phyloP scores from a whole-genome alignment of 2,797 vertebrate species.

The Alfaro cultratus region DNA sequence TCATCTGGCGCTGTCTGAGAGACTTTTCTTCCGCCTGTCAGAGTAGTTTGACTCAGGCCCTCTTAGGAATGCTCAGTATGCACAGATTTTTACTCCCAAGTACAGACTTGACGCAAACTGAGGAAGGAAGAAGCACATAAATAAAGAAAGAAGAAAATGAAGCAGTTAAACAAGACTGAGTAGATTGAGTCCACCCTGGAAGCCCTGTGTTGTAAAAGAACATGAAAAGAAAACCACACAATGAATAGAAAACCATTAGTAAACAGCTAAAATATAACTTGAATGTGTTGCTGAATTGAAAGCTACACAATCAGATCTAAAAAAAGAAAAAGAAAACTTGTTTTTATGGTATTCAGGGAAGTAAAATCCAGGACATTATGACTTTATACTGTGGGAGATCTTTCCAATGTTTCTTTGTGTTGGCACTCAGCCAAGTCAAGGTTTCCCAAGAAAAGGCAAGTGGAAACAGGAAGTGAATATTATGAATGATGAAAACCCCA shows the following conservation, averaged over 20 bases:
- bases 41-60: conserved; percentile 66
- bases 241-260: background rate
- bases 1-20: conserved; percentile 11
- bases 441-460: conserved; percentile 14
- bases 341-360: background rate
- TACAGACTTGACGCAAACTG: conserved; percentile 72
- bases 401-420: conserved; percentile 11
- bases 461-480: conserved; percentile 12
- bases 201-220: background rate
- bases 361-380: conserved; percentile 9
- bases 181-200: background rate
- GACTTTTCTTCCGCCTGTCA: conserved; percentile 65
- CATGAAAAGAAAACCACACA: background rate
- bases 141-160: background rate
- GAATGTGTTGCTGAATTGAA: conserved; percentile 1
- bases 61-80: conserved; percentile 78
- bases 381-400: conserved; percentile 13
- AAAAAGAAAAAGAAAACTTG: background rate
- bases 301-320: background rate
- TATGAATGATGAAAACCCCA: background rate
- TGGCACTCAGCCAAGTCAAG: background rate
- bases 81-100: conserved; percentile 68
- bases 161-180: background rate
- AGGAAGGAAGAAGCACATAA: conserved; percentile 12
- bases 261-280: background rate